A percentile compares a stretch with the other conserved stretches of the same genome.
These are phyloP conservation scores for Mungos mungo DNA, from an alignment of 2,113 vertebrate genomes.

Conservation along the genomic window DNA sequence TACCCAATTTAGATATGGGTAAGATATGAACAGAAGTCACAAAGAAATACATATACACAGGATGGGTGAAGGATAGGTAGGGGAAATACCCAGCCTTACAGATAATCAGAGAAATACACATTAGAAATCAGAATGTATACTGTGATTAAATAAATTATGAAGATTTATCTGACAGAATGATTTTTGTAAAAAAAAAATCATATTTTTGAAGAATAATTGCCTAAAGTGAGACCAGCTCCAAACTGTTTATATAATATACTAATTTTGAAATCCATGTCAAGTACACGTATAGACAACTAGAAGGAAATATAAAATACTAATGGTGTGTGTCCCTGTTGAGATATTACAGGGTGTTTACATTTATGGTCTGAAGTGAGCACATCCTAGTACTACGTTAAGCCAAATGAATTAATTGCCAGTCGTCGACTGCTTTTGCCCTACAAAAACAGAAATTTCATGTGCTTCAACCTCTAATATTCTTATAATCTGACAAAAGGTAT, in stretches of 20 bases:
- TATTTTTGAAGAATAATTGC: slow-evolving; percentile 12
- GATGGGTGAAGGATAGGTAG: neutral
- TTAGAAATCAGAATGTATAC: slow-evolving; percentile 18
- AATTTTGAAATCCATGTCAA: slow-evolving; percentile 7
- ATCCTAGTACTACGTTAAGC: neutral
- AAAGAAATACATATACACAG: neutral
- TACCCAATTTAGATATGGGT: neutral
- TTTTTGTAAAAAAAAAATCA: neutral
- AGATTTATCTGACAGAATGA: neutral
- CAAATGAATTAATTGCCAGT: slow-evolving; percentile 1
- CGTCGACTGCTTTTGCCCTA: neutral
- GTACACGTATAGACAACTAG: neutral
- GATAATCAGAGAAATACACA: neutral
- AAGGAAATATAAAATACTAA: neutral
- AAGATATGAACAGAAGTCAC: neutral
- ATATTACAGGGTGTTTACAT: neutral
- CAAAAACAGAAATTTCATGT: neutral
- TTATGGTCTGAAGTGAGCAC: neutral
- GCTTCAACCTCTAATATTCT: neutral
- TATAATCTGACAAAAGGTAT: neutral
- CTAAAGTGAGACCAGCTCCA: slow-evolving; percentile 33
- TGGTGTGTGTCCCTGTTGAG: neutral
- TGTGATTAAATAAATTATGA: neutral
- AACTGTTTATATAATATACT: neutral
- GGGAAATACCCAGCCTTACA: neutral